These are phyloP conservation scores for Myripristis jacobus DNA, from an alignment of 2,797 vertebrate genomes.

Conservation along the genomic window DNA sequence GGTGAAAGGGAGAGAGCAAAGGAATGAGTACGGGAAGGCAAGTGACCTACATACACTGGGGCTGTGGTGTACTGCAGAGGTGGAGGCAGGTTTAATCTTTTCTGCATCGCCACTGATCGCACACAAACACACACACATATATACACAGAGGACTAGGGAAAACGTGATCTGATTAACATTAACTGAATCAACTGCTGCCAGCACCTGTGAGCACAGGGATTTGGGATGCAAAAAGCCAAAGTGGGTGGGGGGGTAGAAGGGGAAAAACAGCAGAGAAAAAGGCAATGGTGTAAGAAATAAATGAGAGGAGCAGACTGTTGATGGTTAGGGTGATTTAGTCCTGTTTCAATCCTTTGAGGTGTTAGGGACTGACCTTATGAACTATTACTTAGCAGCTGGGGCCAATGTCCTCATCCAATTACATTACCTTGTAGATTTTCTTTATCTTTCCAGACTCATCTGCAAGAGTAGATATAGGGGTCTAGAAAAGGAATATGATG, in stretches of 20 bases:
- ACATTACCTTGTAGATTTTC: neutral
- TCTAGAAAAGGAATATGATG: neutral
- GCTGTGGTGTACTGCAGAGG: constrained; percentile 66
- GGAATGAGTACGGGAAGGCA: constrained; percentile 46
- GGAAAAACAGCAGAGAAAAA: constrained; percentile 9
- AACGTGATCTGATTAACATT: constrained; percentile 28
- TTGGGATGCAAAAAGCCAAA: constrained; percentile 20
- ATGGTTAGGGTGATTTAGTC: neutral
- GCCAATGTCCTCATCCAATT: neutral
- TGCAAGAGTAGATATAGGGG: neutral
- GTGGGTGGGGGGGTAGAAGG: neutral
- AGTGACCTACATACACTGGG: constrained; percentile 75
- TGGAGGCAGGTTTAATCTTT: constrained; percentile 67
- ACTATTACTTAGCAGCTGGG: neutral
- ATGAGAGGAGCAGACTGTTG: neutral
- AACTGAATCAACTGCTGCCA: constrained; percentile 29
- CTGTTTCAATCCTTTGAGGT: neutral
- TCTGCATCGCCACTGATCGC: constrained; percentile 26
- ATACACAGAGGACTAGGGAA: constrained; percentile 21
- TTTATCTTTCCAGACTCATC: neutral
- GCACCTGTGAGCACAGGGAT: constrained; percentile 32
- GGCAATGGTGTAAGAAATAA: neutral
- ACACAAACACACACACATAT: neutral
- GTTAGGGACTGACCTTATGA: neutral
- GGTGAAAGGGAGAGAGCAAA: constrained; percentile 28